Evolutionary conservation across 2,113 vertebrate species (phyloP).

Genomic region (Phylloscopus trochilus): DNA sequence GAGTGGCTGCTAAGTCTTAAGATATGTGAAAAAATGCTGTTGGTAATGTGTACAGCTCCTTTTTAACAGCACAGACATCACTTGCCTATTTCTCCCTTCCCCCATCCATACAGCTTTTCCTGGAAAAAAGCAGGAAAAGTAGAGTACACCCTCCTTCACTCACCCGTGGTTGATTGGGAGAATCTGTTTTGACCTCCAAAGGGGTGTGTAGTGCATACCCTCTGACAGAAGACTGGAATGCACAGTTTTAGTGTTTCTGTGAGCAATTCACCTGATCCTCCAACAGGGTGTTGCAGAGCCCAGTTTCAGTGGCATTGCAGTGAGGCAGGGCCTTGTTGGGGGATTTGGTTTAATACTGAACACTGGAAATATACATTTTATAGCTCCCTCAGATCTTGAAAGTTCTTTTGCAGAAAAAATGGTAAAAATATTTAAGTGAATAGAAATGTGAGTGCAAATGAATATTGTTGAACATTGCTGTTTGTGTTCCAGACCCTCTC

Average conservation of each 20-base stretch:
- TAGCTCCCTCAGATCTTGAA: not conserved
- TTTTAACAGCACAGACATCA: not conserved
- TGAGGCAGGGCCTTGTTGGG: accelerated
- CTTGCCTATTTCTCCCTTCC: not conserved
- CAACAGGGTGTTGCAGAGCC: not conserved
- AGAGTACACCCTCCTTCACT: not conserved
- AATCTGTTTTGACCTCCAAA: not conserved
- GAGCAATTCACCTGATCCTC: not conserved
- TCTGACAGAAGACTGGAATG: not conserved
- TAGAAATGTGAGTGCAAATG: not conserved
- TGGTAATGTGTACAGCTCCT: not conserved
- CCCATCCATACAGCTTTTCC: not conserved
- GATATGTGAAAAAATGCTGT: not conserved
- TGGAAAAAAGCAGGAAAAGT: not conserved
- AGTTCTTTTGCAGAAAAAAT: not conserved
- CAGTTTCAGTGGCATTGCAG: not conserved
- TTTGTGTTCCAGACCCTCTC: not conserved
- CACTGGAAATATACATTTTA: not conserved
- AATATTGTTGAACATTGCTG: not conserved
- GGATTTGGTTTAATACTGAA: not conserved
- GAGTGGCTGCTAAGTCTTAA: not conserved
- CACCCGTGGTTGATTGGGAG: not conserved
- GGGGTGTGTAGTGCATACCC: not conserved
- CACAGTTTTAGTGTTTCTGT: not conserved
- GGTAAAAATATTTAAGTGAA: not conserved